These are phyloP conservation scores for Tyto alba DNA, from an alignment of 2,113 vertebrate genomes.

Conservation along the genomic window DNA sequence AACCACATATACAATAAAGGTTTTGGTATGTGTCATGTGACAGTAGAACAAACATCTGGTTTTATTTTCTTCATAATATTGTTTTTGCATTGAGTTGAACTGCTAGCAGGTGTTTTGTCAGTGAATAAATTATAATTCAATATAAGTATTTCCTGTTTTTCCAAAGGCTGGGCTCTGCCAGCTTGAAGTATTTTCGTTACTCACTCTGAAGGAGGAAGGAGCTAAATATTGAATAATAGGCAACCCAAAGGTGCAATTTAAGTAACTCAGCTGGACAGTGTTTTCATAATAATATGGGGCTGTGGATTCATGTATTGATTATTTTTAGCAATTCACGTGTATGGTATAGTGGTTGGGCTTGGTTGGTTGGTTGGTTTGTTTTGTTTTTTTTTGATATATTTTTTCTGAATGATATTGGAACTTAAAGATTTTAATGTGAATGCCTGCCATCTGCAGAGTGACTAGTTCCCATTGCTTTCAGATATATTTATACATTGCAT, in stretches of 20 bases:
- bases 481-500: background rate
- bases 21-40: background rate
- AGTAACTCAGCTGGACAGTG: background rate
- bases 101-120: background rate
- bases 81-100: background rate
- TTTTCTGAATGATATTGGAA: background rate
- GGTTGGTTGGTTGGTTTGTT: too few species aligned
- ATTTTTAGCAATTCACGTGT: background rate
- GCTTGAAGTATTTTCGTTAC: background rate
- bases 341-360: background rate
- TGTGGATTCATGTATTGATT: background rate
- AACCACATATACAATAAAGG: background rate
- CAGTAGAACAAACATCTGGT: background rate
- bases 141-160: background rate
- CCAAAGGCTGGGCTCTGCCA: background rate
- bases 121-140: background rate
- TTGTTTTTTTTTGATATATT: background rate
- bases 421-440: background rate
- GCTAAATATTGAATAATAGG: background rate
- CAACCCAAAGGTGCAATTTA: background rate
- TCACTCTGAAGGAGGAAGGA: background rate
- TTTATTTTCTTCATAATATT: background rate
- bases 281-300: background rate
- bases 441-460: background rate
- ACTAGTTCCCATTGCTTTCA: background rate